phyloP scores from a whole-genome alignment of 2,113 vertebrate genomes.

The Nesoenas mayeri region DNA sequence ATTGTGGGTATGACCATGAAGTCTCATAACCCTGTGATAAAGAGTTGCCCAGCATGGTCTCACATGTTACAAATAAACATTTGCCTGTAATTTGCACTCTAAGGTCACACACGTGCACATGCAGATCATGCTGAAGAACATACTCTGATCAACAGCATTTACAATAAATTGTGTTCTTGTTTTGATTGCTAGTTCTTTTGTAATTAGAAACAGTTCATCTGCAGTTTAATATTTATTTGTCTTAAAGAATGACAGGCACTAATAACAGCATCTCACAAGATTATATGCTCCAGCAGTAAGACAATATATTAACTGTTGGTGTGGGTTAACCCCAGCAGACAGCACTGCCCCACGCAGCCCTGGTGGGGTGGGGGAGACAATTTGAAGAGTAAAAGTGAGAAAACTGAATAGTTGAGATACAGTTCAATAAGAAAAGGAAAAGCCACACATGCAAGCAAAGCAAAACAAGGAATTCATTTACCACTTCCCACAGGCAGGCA shows the following conservation, averaged over 20 bases:
- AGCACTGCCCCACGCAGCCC: too few species aligned
- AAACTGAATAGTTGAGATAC: too few species aligned
- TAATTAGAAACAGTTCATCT: background rate
- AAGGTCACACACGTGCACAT: fast-evolving
- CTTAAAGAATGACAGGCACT: background rate
- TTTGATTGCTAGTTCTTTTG: background rate
- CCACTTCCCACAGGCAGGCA: too few species aligned
- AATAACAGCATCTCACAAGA: background rate
- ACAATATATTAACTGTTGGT: background rate
- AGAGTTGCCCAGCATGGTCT: background rate
- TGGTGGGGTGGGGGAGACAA: too few species aligned
- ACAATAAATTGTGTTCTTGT: background rate
- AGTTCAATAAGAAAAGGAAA: too few species aligned
- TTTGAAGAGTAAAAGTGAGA: too few species aligned
- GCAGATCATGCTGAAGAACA: background rate
- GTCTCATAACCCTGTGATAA: background rate
- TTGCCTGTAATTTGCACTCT: background rate
- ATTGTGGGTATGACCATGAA: fast-evolving
- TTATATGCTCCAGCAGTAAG: background rate
- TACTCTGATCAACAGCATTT: background rate
- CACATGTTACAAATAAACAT: fast-evolving
- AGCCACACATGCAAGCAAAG: too few species aligned
- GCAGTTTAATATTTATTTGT: background rate
- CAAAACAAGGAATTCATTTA: too few species aligned
- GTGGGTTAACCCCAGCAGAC: too few species aligned